Evolutionary conservation across 2,888 invertebrate genomes (phyloP), one percentile per base, ranked within the genome.

Genomic region (Aleiodes alternator): DNA sequence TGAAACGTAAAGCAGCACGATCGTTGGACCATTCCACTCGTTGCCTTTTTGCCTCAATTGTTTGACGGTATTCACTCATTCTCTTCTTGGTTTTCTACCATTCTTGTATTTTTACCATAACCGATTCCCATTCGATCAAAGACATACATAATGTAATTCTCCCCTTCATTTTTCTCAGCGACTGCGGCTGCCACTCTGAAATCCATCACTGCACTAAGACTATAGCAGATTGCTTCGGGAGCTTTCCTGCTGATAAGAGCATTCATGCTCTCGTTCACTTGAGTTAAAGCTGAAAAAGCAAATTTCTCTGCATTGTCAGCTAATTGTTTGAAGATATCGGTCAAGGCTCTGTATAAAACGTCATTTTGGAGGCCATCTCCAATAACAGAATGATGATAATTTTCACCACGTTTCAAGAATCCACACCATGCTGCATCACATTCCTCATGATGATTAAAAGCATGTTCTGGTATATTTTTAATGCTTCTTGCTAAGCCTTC

Each of bases 181-280:
- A 80, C 31, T 69, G 76, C 77, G 56, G 68, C 76, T 7, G 78
- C 79, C 16, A 79, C 64, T 16, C 78, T 29, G 0, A 4, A 53
- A 71, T 80, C 80, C 14, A 64, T 69, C 11, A 75, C 38, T 38
- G 64, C 48, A 29, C 75, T 71, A 55, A 16, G 64, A 38, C 77
- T 70, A 61, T 76, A 79, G 12, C 69, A 23, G 31, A 71, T 43
- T 29, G 23, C 38, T 74, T 81, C 80, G 59, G 80, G 80, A 66
- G 79, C 76, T 76, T 82, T 82, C 43, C 80, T 80, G 34, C 82
- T 79, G 66, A 81, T 81, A 31, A 79, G 76, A 56, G 76, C 76
- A 55, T 82, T 81, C 1, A 82, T n/a, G 38, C 75, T 78, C 76
- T 81, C 81, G 56, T 82, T 81, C 0, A 78, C 51, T 68, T 81